phyloP scores from a whole-genome alignment of 2,888 invertebrate genomes.

The Mythimna albipuncta region DNA sequence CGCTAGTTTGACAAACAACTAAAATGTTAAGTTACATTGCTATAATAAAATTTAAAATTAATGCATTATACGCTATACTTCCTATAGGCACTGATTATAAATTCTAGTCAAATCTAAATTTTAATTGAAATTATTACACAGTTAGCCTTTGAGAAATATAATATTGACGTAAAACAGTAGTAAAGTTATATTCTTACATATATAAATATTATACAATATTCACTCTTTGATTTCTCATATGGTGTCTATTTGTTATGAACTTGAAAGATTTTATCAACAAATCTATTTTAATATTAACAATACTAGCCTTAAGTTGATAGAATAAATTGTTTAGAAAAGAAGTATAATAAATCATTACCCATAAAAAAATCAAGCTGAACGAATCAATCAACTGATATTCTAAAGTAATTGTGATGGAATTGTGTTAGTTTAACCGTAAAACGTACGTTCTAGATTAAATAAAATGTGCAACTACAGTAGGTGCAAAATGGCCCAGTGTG shows the following conservation, averaged over 20 bases:
- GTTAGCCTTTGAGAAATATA: slow-evolving; percentile 73
- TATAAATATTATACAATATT: slow-evolving; percentile 65
- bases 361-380: slow-evolving; percentile 74
- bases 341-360: slow-evolving; percentile 69
- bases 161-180: slow-evolving; percentile 67
- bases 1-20: slow-evolving; percentile 27
- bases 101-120: slow-evolving; percentile 88
- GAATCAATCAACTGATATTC: slow-evolving; percentile 90
- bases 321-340: slow-evolving; percentile 65
- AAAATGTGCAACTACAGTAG: slow-evolving; percentile 47
- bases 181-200: slow-evolving; percentile 69
- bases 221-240: slow-evolving; percentile 70
- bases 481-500: slow-evolving; percentile 58
- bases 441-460: slow-evolving; percentile 71
- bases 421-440: slow-evolving; percentile 85
- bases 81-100: slow-evolving; percentile 81
- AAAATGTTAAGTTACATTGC: slow-evolving; percentile 51
- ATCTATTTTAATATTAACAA: slow-evolving; percentile 84
- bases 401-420: slow-evolving; percentile 90
- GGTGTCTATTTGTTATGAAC: slow-evolving; percentile 80
- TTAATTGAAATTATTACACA: slow-evolving; percentile 76
- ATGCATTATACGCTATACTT: slow-evolving; percentile 67
- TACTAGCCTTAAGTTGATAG: slow-evolving; percentile 66
- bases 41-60: slow-evolving; percentile 50
- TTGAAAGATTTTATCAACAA: slow-evolving; percentile 89